These are phyloP conservation scores for Dione juno DNA, from an alignment of 2,888 invertebrate species.

Conservation along the genomic window DNA sequence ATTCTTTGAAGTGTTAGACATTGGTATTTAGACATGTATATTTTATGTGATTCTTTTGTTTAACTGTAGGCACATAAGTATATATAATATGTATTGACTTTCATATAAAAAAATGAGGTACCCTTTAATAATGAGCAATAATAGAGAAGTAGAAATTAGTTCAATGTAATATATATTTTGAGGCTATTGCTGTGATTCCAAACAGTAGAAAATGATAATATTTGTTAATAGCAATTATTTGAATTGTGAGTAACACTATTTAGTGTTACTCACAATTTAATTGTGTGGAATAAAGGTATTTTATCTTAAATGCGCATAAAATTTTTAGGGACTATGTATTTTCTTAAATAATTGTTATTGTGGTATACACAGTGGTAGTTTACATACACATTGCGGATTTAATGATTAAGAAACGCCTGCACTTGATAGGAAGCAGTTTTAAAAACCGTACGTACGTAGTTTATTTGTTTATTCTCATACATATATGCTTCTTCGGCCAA, in stretches of 20 bases:
- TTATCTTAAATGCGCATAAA: no score
- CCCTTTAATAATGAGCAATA: background rate
- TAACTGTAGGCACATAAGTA: no score
- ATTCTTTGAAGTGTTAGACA: background rate
- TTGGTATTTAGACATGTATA: no score
- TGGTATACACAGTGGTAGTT: no score
- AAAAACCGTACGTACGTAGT: background rate
- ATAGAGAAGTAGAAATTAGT: background rate
- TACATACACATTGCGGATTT: background rate
- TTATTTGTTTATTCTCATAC: background rate
- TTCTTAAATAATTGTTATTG: no score
- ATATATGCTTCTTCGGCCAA: background rate
- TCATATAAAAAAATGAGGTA: background rate
- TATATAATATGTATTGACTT: no score
- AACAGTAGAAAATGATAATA: slow-evolving; percentile 23
- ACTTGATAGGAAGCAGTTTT: background rate
- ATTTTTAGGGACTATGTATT: no score
- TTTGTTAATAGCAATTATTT: background rate
- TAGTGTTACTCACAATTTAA: no score
- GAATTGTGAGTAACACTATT: no score
- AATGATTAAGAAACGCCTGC: background rate
- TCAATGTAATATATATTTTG: slow-evolving; percentile 22
- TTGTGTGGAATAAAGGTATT: no score
- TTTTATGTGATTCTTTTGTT: background rate
- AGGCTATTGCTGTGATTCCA: slow-evolving; percentile 44